Percentiles rank a stretch among this genome's conserved stretches.
Conservation (phyloP, 2,113 vertebrate genomes). For the Agelaius phoeniceus region DNA sequence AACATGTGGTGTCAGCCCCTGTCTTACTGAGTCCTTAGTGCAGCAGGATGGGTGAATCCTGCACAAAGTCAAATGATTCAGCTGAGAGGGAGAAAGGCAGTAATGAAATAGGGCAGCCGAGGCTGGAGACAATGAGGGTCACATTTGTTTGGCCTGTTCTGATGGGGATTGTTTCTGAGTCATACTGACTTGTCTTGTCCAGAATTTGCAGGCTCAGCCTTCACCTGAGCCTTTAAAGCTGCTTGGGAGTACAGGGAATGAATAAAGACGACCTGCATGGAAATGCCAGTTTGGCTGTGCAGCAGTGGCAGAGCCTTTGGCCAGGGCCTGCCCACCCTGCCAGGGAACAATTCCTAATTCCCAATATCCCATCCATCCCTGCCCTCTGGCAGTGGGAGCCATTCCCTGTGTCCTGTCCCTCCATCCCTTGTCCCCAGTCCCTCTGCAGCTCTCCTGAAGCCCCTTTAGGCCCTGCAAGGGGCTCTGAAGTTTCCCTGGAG, state of each 20-base stretch:
- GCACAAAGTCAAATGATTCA: not conserved
- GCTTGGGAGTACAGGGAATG: not conserved
- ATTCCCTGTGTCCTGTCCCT: not conserved
- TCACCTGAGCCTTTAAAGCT: constrained; percentile 1
- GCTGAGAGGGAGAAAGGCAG: not conserved
- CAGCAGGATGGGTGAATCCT: not conserved
- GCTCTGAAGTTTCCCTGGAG: accelerated
- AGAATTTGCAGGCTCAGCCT: constrained; percentile 28
- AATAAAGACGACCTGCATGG: not conserved
- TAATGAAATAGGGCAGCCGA: not conserved
- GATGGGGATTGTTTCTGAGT: not conserved
- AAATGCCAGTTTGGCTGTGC: not conserved
- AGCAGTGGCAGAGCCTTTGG: not conserved
- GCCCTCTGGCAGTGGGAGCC: not conserved
- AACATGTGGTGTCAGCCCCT: accelerated
- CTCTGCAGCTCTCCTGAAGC: not conserved
- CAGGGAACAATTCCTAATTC: not conserved
- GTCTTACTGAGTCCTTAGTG: not conserved
- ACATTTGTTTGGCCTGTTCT: constrained; percentile 10
- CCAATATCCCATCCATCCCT: not conserved
- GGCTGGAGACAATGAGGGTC: not conserved
- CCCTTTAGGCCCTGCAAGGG: accelerated
- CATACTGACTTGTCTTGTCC: not conserved
- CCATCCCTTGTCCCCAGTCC: not conserved
- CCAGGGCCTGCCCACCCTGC: not conserved